Base-by-base conservation (phyloP, 2,888 invertebrate species). In the Bombylius major region DNA sequence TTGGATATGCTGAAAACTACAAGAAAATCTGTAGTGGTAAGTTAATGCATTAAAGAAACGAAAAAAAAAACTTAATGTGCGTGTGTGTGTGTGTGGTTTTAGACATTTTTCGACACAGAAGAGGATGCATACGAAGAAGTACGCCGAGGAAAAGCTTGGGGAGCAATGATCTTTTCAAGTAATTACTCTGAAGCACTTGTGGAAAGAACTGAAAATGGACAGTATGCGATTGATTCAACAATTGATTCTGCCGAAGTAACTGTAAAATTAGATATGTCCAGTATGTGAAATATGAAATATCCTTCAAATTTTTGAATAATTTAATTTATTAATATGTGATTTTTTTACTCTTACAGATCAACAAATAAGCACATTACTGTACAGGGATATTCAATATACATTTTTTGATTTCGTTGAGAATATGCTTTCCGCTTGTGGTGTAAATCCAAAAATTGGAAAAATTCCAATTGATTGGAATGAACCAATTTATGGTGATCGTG, bases 221-320 rank as follows among this genome's bases (percentile, higher is more conserved):
- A 82, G 39, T 75, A 78, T 58, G 79, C 80, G 0, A 78, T 79
- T 36, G 71, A 78, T n/a, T 77, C 73, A 58, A 81, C 81, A 5
- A 65, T 89, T 2, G 72, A 78, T 33, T 75, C 75, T 53, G 84
- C 90, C 0, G 82, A 84, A 6, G 79, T 93, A 58, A 76, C 78
- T 56, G 80, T 91, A 0, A 81, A 81, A 63, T 79, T 90, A 77
- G 93, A 93, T 65, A 86, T 89, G 77, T 87, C 91, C 62, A 93
- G 93, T 93, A 72, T 78, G 79, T 71, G 1, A 42, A 6, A 5
- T 23, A 23, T 23, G 14, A 23, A 47, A 5, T 1, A 23, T 23
- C 23, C 23, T 23, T 23, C 23, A 3, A 23, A 23, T 23, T 23
- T 23, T 23, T 23, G 23, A 23, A n/a, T n/a, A n/a, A n/a, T n/a